phyloP scores from a whole-genome alignment of 2,797 vertebrate species.

The Xiphorhynchus erythropygius region DNA sequence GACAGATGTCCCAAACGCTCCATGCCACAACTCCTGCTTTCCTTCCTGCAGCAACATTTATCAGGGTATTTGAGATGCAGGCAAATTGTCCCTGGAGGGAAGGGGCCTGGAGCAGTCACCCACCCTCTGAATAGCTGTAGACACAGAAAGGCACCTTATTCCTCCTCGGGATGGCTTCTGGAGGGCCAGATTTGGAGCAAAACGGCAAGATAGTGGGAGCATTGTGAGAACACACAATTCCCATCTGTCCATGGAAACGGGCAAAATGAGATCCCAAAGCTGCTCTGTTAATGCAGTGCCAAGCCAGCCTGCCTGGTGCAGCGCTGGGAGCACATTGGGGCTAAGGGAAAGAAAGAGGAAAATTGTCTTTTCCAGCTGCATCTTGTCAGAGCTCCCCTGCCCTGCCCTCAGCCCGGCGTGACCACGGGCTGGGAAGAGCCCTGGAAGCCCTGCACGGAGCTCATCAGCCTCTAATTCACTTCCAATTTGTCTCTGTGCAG shows the following conservation, averaged over 20 bases:
- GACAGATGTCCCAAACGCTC: background rate
- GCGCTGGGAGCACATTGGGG: background rate
- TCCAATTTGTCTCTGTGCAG: background rate
- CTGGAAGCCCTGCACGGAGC: background rate
- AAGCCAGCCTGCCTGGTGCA: background rate
- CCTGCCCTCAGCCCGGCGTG: background rate
- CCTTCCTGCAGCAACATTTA: background rate
- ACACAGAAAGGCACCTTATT: background rate
- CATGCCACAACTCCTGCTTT: rapidly evolving
- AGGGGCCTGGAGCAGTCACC: background rate
- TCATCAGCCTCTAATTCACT: background rate
- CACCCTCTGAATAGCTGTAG: background rate
- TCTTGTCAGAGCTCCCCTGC: background rate
- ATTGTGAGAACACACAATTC: slow-evolving; percentile 11
- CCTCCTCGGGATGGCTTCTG: background rate
- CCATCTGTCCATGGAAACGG: slow-evolving; percentile 46
- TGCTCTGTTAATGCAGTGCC: slow-evolving; percentile 1
- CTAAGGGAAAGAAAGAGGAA: slow-evolving; percentile 3
- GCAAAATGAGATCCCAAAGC: slow-evolving; percentile 26
- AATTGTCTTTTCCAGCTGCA: slow-evolving; percentile 53
- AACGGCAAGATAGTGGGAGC: background rate
- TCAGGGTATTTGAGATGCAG: background rate
- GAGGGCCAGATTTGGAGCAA: background rate
- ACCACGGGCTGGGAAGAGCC: background rate
- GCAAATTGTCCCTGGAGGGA: background rate